phyloP scores from a whole-genome alignment of 2,113 vertebrate species.

The Andinoacara biseriatus region DNA sequence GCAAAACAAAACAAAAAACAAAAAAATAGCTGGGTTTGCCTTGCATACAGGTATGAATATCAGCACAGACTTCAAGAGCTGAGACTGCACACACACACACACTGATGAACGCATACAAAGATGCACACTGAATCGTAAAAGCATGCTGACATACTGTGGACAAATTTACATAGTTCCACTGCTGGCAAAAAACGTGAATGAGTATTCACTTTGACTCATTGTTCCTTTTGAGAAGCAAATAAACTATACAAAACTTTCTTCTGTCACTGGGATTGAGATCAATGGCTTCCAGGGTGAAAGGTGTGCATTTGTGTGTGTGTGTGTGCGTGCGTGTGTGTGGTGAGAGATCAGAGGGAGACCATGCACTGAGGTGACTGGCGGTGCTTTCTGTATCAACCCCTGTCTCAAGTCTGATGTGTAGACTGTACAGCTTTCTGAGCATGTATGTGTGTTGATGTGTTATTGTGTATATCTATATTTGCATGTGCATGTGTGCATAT shows the following conservation, averaged over 20 bases:
- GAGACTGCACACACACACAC: neutral
- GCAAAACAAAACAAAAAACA: conserved; percentile 16
- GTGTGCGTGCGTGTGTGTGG: conserved; percentile 15
- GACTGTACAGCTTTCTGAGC: conserved; percentile 6
- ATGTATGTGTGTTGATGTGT: conserved; percentile 5
- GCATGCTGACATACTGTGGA: conserved; percentile 28
- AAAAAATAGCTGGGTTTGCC: conserved; percentile 34
- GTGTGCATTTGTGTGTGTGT: conserved; percentile 25
- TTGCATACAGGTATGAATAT: conserved; percentile 43
- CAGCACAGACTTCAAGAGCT: conserved; percentile 39
- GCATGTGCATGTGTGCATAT: conserved; percentile 36
- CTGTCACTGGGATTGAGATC: conserved; percentile 33
- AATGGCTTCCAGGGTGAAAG: conserved; percentile 46
- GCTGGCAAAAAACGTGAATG: conserved; percentile 51
- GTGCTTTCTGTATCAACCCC: conserved; percentile 14
- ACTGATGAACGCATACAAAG: neutral
- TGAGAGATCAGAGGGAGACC: conserved; percentile 40
- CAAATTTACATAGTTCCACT: conserved; percentile 56
- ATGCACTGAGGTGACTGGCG: conserved; percentile 32
- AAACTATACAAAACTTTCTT: conserved; percentile 41
- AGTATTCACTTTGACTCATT: conserved; percentile 46
- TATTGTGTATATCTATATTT: conserved; percentile 18
- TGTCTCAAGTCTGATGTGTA: neutral
- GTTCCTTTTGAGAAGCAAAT: conserved; percentile 59
- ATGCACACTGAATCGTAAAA: conserved; percentile 27